Evolutionary conservation across 2,113 vertebrate genomes (phyloP).

Genomic region (Apodemus sylvaticus): DNA sequence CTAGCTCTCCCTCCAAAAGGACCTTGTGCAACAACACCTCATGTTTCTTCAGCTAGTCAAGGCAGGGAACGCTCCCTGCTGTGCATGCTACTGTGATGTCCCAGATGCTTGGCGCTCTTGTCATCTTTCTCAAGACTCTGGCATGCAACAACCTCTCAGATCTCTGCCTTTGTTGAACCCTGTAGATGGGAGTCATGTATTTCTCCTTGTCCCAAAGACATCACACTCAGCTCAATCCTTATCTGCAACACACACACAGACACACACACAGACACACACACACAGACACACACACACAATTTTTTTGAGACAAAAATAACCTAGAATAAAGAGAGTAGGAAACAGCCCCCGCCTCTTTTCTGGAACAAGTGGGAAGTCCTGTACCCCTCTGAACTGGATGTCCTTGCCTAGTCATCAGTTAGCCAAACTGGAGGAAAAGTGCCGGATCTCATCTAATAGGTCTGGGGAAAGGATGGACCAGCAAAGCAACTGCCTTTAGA

Average conservation of each 20-base stretch:
- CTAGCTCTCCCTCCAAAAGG: neutral
- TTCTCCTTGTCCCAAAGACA: neutral
- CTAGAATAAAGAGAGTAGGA: neutral
- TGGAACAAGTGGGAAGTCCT: neutral
- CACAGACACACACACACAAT: neutral
- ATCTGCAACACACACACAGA: neutral
- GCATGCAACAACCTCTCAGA: neutral
- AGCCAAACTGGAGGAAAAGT: neutral
- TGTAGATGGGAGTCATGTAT: neutral
- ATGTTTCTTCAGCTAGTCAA: neutral
- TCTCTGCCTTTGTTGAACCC: neutral
- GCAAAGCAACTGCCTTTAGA: neutral
- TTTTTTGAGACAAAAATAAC: neutral
- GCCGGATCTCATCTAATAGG: neutral
- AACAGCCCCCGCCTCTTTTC: neutral
- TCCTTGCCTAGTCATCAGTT: neutral
- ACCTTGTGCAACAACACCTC: neutral
- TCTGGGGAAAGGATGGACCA: neutral
- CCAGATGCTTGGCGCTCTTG: neutral
- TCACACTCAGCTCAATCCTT: too few species aligned
- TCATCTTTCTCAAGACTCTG: neutral
- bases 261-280: neutral
- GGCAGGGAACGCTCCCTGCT: too few species aligned
- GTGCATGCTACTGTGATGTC: neutral
- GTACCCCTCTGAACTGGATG: neutral